Evolutionary conservation across 2,113 vertebrate species (phyloP).

Genomic region (Acrocephalus arundinaceus): DNA sequence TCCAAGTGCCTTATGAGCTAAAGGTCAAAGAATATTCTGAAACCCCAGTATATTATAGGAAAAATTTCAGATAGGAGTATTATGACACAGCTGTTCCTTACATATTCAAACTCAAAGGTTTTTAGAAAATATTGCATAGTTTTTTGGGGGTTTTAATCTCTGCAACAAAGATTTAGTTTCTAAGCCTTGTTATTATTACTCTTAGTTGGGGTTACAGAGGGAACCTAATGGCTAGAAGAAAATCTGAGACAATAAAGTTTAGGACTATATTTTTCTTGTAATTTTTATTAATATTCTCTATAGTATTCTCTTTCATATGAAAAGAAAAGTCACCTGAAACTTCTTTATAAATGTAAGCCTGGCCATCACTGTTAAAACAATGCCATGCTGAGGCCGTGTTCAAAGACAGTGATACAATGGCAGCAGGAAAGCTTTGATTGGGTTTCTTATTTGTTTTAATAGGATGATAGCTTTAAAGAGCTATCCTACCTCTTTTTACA

Average conservation of each 20-base stretch:
- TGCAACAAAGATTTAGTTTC: not conserved
- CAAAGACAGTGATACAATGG: not conserved
- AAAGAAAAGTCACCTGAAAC: not conserved
- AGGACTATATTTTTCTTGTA: not conserved
- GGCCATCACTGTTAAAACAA: constrained; percentile 4
- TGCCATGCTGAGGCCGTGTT: not conserved
- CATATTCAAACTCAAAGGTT: not conserved
- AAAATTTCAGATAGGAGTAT: not conserved
- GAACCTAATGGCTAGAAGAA: not conserved
- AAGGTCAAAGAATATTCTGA: not conserved
- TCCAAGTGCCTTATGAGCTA: not conserved
- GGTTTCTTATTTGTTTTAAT: not conserved
- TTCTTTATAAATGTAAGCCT: not conserved
- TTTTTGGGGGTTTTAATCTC: not conserved
- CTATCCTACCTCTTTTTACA: not conserved
- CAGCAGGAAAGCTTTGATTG: not conserved
- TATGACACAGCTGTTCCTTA: not conserved
- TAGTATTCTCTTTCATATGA: not conserved
- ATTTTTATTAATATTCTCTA: not conserved
- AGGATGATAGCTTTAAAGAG: constrained; percentile 4
- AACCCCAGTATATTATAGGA: not conserved
- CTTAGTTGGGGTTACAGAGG: not conserved
- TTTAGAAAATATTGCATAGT: not conserved
- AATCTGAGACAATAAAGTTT: not conserved
- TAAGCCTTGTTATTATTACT: not conserved